phyloP scores from a whole-genome alignment of 1,140 invertebrate species.

The Hyles vespertilio region DNA sequence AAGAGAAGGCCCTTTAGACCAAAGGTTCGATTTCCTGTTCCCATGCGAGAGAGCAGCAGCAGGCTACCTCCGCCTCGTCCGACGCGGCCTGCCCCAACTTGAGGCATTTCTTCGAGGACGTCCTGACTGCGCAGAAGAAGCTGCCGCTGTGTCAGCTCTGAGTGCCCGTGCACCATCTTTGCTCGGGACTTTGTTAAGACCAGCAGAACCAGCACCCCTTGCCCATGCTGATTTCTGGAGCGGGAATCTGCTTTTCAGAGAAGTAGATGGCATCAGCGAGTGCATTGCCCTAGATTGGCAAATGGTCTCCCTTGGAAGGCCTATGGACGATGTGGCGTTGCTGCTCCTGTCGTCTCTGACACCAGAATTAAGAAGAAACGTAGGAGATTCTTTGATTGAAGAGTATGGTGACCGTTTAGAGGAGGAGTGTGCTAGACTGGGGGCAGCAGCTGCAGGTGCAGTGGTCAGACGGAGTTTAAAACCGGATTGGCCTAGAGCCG shows the following conservation, averaged over 20 bases:
- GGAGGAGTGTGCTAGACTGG: constrained; percentile 73
- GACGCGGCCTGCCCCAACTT: constrained; percentile 83
- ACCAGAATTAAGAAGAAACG: constrained; percentile 80
- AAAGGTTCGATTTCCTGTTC: constrained; percentile 85
- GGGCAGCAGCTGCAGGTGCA: constrained; percentile 78
- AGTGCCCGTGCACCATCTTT: constrained; percentile 58
- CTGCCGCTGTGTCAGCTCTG: constrained; percentile 55
- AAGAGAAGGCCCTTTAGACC: constrained; percentile 78
- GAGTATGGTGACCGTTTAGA: constrained; percentile 82
- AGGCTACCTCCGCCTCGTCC: constrained; percentile 85
- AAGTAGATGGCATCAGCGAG: constrained; percentile 68
- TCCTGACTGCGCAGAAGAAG: constrained; percentile 72
- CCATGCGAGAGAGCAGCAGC: constrained; percentile 85
- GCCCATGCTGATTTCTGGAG: constrained; percentile 91
- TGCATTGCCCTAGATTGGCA: constrained; percentile 89
- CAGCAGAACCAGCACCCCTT: constrained; percentile 81
- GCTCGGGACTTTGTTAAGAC: constrained; percentile 79
- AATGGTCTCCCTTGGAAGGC: constrained; percentile 86
- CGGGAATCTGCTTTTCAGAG: constrained; percentile 85
- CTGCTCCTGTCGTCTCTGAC: constrained; percentile 86
- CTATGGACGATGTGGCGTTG: constrained; percentile 84
- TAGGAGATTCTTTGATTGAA: constrained; percentile 79
- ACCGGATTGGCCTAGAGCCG: constrained; percentile 82
- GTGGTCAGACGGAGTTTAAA: constrained; percentile 76
- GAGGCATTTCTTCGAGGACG: constrained; percentile 82